These are phyloP conservation scores for Nyctalus aviator DNA, from an alignment of 2,797 vertebrate genomes.

Conservation along the genomic window DNA sequence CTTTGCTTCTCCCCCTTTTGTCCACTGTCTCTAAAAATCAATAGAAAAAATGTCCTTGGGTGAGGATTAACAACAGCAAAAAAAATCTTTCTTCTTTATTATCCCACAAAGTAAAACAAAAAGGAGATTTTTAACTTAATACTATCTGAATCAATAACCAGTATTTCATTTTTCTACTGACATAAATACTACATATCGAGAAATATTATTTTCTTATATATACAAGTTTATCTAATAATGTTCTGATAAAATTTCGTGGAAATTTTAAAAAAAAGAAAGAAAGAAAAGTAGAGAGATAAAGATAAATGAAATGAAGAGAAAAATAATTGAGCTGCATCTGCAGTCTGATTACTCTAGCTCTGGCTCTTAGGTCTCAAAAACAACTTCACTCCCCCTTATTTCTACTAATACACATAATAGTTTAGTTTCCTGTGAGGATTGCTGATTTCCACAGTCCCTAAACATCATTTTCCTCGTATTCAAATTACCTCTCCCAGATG, in stretches of 20 bases:
- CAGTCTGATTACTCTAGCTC: neutral
- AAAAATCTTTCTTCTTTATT: constrained; percentile 28
- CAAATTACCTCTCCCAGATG: neutral
- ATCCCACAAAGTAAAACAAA: constrained; percentile 1
- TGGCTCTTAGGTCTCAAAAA: neutral
- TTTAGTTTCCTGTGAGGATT: neutral
- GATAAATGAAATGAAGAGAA: neutral
- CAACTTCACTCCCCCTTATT: neutral
- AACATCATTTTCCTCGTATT: neutral
- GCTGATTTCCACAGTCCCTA: neutral
- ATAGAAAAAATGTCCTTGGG: no score
- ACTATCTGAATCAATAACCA: neutral
- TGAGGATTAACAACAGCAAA: neutral
- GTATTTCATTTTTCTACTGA: neutral
- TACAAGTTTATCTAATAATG: neutral
- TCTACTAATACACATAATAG: neutral
- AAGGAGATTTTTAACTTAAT: neutral
- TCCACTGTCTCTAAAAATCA: no score
- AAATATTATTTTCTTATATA: constrained; percentile 12
- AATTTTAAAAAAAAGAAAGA: neutral
- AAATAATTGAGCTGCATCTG: neutral
- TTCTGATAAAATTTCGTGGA: neutral
- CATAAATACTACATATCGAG: neutral
- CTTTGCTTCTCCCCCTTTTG: no score
- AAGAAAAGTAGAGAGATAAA: neutral